Evolutionary conservation across 2,888 invertebrate genomes (phyloP), one percentile per base, ranked within the genome.

Genomic region (Acrobasis suavella): DNA sequence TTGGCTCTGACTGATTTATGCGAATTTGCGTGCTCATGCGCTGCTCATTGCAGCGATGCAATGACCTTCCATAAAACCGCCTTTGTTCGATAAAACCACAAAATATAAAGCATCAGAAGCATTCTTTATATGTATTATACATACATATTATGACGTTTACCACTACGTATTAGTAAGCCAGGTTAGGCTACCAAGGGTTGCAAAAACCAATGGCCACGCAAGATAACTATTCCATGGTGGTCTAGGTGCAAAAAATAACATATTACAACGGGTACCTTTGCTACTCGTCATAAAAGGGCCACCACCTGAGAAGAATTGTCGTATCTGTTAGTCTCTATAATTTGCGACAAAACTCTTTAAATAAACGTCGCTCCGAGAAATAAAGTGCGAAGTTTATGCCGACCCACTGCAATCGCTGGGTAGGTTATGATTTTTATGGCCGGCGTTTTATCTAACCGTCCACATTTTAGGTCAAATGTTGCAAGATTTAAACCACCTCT

Each of bases 31-130:
- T 51, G 15, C 42, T 17, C 51, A 50, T 56, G n/a, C 38, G 50
- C 17, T 50, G 42, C 17, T 38, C 46, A 49, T 50, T 56, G 62
- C 54, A 61, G 42, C 62, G 62, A 55, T 54, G 54, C 62, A 55
- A 49, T 62, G 49, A 55, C 62, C 55, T 54, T 50, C 49, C 38
- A 62, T 42, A 54, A n/a, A 49, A 54, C 15, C 15, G 15, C 42
- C 62, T 62, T 62, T 62, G 55, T 62, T 62, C 50, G 37, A 55
- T 55, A 55, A 55, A 58, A 58, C 15, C 38, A 52, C 22, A 52
- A 46, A 46, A 1, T 46, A 46, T 14, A 46, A 1, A 46, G 46
- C 7, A 6, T 14, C 46, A 46, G 46, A 46, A 46, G 46, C 12
- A 46, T 46, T 6, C 39, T 39, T 39, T 10, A 39, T 5, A 22